Evolutionary conservation across 2,113 vertebrate genomes (phyloP), one percentile per base, ranked within the genome.

Genomic region (Nesoenas mayeri): DNA sequence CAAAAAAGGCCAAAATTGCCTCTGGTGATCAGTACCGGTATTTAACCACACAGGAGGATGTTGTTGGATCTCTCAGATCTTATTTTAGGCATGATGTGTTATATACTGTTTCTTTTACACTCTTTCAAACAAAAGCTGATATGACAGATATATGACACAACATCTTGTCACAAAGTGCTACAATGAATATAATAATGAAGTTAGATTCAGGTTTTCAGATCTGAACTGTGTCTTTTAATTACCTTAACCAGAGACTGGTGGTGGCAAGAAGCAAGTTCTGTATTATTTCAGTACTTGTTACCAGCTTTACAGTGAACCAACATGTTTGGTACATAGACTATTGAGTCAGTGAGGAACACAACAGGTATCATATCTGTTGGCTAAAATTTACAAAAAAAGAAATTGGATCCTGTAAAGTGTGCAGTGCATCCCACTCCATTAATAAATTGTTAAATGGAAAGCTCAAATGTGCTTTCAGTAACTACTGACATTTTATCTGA

Each of bases 401-500:
- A 83, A 95, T 71, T 74, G 51, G 44, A 66, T 85, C 16, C 84
- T 91, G 64, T 28, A 40, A 88, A 92, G 58, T 53, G 34, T 61
- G 42, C 64, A 75, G 88, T 60, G 17, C 9, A 57, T 40, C 38
- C 36, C 26, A 64, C 66, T 95, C 86, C 91, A 96, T 85, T 95
- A 96, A 91, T 79, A 86, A 72, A 72, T 21, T 79, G 54, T 91
- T 95, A 94, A 95, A 85, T 61, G 50, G 80, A 87, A 91, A 92
- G 57, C 91, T 86, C 40, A 11, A 34, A 85, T 92, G 75, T 86
- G 69, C 79, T 97, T 97, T 95, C 95, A 88, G 91, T 88, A 90
- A 65, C 70, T 31, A 53, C 60, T 85, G 81, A 88, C 93, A 89
- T 88, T 96, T 97, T 95, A 95, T 97, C 97, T 95, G 85, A 79